Base-by-base conservation (phyloP, 2,888 invertebrate species). In the Ctena decussata region DNA sequence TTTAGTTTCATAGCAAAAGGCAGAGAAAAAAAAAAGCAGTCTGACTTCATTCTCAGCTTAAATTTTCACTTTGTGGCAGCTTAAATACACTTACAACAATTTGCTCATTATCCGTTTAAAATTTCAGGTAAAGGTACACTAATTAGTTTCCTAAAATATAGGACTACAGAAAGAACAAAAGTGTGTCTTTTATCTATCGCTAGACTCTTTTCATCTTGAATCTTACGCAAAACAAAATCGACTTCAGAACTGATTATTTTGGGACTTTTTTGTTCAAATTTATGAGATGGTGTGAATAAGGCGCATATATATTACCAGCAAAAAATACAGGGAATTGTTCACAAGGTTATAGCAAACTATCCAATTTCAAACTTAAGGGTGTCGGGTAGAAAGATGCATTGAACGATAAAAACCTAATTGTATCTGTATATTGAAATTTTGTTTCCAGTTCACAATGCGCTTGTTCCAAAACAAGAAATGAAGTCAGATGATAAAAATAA, bases 401-500 rank as follows among this genome's bases (percentile, higher is more conserved):
- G 60, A 60, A 60, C 60, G 60, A 60, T 60, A 60, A 60, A 60
- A 53, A 27, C 60, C 21, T 60, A 60, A 60, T 60, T 60, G 60
- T 60, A 60, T 60, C 60, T 60, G 27, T 60, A 60, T 21, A 60
- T 60, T 27, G 60, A 60, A 60, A 60, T 18, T 60, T 60, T 60
- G 60, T 60, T 60, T 60, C 60, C 60, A 60, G 60, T 60, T 60
- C 60, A 60, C 27, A 60, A 27, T 24, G 27, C 30, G 18, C 24
- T 70, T 70, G 39, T 70, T 41, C 70, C 37, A 8, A 24, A 70
- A 70, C 70, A 70, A 70, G n/a, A 37, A 41, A 37, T 70, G 70
- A 70, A 70, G 70, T 70, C 70, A 70, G 70, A n/a, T 39, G 70
- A n/a, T 37, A 70, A 70, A 70, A 70, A 70, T 70, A 70, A 70